phyloP scores from a whole-genome alignment of 2,888 invertebrate genomes.

The Germaria angustata region DNA sequence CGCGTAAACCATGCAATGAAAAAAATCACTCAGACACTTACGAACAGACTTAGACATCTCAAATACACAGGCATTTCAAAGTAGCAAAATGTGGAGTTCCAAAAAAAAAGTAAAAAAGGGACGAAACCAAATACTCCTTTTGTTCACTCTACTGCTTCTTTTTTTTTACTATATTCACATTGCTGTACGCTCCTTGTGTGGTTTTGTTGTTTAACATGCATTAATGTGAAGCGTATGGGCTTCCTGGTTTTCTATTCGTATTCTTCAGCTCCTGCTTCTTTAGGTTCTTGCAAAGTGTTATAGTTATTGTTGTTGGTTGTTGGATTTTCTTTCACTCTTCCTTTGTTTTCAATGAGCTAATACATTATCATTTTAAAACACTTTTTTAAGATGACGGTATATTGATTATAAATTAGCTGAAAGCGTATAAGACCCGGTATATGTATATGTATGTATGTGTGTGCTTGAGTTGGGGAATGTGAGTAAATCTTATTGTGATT shows the following conservation, averaged over 20 bases:
- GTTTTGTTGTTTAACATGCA: conserved; percentile 45
- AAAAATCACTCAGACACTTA: conserved; percentile 3
- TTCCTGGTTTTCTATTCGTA: conserved; percentile 25
- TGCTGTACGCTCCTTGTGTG: conserved; percentile 11
- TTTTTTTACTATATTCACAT: not conserved
- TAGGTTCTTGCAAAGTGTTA: not conserved
- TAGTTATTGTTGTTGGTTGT: not conserved
- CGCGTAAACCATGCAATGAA: conserved; percentile 38
- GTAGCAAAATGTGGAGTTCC: not conserved
- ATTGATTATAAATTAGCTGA: conserved; percentile 65
- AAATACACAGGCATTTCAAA: conserved; percentile 2
- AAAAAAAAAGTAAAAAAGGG: not conserved
- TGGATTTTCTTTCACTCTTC: conserved; percentile 4
- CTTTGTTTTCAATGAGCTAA: conserved; percentile 33
- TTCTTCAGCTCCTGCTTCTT: conserved; percentile 2
- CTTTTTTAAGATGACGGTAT: conserved; percentile 40
- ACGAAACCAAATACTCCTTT: conserved; percentile 15
- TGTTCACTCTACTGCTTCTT: not conserved
- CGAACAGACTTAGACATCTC: conserved; percentile 1
- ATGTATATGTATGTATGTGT: not conserved
- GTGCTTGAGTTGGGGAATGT: not conserved
- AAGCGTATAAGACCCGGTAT: not conserved
- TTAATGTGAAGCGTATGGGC: conserved; percentile 25
- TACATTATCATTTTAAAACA: conserved; percentile 58
- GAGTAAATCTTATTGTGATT: conserved; percentile 28